These are phyloP conservation scores for Perca flavescens DNA, from an alignment of 2,113 vertebrate species.

Conservation along the genomic window DNA sequence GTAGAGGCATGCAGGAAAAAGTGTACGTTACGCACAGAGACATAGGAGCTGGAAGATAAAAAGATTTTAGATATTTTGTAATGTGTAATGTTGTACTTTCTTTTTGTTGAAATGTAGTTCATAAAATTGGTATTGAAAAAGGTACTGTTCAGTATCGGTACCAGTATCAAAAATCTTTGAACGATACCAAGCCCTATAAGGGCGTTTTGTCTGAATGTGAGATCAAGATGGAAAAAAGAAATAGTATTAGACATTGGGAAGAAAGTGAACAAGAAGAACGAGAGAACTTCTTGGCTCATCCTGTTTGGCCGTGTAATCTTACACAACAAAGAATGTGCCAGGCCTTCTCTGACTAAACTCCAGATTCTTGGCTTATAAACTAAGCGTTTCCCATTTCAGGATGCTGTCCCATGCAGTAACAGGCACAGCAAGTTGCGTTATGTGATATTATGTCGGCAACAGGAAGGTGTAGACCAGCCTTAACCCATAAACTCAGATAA, in stretches of 20 bases:
- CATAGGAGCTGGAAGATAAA: too few relatives aligned
- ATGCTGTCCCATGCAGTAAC: neutral
- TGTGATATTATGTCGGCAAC: slow-evolving; percentile 48
- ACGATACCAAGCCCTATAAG: too few relatives aligned
- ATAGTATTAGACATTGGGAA: neutral
- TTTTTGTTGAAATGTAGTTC: too few relatives aligned
- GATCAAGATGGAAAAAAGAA: neutral
- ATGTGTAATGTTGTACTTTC: too few relatives aligned
- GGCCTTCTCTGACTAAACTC: neutral
- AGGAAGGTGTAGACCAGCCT: slow-evolving; percentile 46
- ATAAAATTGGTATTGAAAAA: too few relatives aligned
- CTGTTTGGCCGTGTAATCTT: neutral
- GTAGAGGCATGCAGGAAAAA: too few relatives aligned
- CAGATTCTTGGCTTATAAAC: slow-evolving; percentile 4
- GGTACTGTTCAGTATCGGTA: too few relatives aligned
- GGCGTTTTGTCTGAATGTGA: neutral
- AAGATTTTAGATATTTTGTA: too few relatives aligned
- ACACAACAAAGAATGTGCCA: neutral
- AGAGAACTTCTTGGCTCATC: neutral
- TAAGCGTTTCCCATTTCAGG: neutral
- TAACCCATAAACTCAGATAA: slow-evolving; percentile 52
- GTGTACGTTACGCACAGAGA: too few relatives aligned
- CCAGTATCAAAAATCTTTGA: too few relatives aligned
- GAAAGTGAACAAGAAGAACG: neutral
- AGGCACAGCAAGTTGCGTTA: slow-evolving; percentile 14